Evolutionary conservation across 2,113 vertebrate genomes (phyloP).

Genomic region (Plectropomus leopardus): DNA sequence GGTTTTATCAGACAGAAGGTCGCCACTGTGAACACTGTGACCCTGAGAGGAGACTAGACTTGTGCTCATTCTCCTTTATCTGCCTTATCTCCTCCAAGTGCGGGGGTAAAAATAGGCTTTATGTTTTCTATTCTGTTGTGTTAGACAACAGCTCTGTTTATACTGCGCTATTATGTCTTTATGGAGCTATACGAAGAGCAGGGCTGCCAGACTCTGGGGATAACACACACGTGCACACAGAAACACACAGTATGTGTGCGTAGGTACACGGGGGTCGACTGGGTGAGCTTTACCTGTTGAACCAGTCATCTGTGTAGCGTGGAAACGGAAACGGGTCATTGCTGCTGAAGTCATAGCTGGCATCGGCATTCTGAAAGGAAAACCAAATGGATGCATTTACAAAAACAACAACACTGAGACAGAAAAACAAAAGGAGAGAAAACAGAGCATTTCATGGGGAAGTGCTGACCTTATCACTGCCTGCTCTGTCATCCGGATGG

Average conservation of each 20-base stretch:
- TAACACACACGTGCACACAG: slow-evolving; percentile 36
- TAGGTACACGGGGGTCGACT: slow-evolving; percentile 38
- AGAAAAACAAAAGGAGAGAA: slow-evolving; percentile 35
- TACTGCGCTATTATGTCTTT: slow-evolving; percentile 75
- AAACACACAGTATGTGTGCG: slow-evolving; percentile 29
- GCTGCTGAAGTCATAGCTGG: slow-evolving; percentile 99
- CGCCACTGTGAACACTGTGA: slow-evolving; percentile 46
- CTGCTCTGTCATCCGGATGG: slow-evolving; percentile 23
- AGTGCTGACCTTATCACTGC: slow-evolving; percentile 47
- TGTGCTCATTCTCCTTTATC: slow-evolving; percentile 52
- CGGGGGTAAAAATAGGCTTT: slow-evolving; percentile 46
- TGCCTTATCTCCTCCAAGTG: slow-evolving; percentile 34
- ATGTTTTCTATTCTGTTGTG: slow-evolving; percentile 57
- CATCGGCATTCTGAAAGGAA: slow-evolving; percentile 96
- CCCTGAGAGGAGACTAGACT: slow-evolving; percentile 39
- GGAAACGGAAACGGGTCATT: slow-evolving; percentile 98
- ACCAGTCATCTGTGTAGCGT: slow-evolving; percentile 99
- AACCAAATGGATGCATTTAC: slow-evolving; percentile 63
- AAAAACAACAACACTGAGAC: slow-evolving; percentile 42
- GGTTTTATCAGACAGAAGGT: slow-evolving; percentile 65
- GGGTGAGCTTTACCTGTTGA: slow-evolving; percentile 93
- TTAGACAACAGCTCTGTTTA: slow-evolving; percentile 70
- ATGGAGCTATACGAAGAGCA: slow-evolving; percentile 73
- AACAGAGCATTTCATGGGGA: slow-evolving; percentile 18
- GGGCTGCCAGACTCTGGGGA: slow-evolving; percentile 54